These are phyloP conservation scores for Elachura formosa DNA, from an alignment of 2,113 vertebrate genomes.

Conservation along the genomic window DNA sequence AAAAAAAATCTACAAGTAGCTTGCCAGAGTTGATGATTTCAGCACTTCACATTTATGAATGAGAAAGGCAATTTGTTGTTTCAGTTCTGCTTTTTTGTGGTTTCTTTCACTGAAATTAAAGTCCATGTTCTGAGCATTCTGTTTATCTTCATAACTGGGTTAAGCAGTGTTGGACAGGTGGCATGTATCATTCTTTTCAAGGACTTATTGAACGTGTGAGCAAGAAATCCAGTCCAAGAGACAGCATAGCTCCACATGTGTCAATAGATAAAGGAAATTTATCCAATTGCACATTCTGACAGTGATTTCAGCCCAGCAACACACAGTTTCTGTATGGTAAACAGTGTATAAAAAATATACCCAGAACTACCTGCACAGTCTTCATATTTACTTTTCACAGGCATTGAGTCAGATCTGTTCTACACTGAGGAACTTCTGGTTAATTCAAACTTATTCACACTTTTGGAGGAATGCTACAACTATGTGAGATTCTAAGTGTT, in stretches of 20 bases:
- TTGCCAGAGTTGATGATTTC: background rate
- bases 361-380: background rate
- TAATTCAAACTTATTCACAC: background rate
- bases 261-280: background rate
- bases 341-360: background rate
- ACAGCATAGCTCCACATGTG: background rate
- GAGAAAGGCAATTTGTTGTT: background rate
- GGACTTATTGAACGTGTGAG: background rate
- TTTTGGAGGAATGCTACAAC: background rate
- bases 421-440: background rate
- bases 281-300: background rate
- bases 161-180: background rate
- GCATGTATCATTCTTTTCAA: background rate
- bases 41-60: background rate
- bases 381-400: background rate
- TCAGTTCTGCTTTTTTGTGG: background rate
- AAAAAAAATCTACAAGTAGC: background rate
- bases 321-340: background rate
- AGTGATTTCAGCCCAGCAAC: background rate
- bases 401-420: background rate
- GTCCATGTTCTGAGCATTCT: background rate
- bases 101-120: background rate
- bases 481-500: background rate
- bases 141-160: background rate
- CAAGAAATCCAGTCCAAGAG: background rate